Conservation (phyloP, 2,113 vertebrate species). For the Elephas maximus region DNA sequence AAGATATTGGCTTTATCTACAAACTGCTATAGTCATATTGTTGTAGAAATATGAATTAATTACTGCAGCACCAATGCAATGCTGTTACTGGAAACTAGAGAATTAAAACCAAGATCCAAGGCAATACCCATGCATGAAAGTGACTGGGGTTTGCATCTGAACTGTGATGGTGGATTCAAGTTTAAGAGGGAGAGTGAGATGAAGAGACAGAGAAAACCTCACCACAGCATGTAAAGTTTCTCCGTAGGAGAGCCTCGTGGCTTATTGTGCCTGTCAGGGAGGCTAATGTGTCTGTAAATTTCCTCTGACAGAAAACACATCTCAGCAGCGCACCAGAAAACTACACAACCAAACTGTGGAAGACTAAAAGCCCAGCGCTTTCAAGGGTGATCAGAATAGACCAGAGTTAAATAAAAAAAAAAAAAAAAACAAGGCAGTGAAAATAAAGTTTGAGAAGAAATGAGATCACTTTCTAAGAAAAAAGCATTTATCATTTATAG, state of each 20-base stretch:
- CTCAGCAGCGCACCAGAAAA: slow-evolving; percentile 61
- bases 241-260: slow-evolving; percentile 68
- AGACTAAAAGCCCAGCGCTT: slow-evolving; percentile 45
- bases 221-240: background rate
- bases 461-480: slow-evolving; percentile 65
- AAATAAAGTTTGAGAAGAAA: slow-evolving; percentile 76
- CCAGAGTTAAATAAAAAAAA: slow-evolving; percentile 48
- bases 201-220: background rate
- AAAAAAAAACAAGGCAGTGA: slow-evolving; percentile 44
- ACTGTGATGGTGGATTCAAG: background rate
- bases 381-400: slow-evolving; percentile 52
- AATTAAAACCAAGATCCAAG: slow-evolving; percentile 34
- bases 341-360: slow-evolving; percentile 43
- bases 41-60: slow-evolving; percentile 51
- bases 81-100: background rate
- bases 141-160: background rate
- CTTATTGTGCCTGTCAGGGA: slow-evolving; percentile 69
- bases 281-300: slow-evolving; percentile 79
- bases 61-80: background rate
- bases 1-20: slow-evolving; percentile 31
- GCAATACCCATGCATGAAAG: background rate
- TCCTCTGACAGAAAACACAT: slow-evolving; percentile 78
- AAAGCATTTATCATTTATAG: slow-evolving; percentile 66
- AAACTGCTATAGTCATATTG: slow-evolving; percentile 5
- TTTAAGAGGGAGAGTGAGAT: background rate